Percentiles rank a stretch among this genome's conserved stretches.
These are phyloP conservation scores for Patiria pectinifera DNA, from an alignment of 53 echinoderm and acorn worm genomes.

Conservation along the genomic window DNA sequence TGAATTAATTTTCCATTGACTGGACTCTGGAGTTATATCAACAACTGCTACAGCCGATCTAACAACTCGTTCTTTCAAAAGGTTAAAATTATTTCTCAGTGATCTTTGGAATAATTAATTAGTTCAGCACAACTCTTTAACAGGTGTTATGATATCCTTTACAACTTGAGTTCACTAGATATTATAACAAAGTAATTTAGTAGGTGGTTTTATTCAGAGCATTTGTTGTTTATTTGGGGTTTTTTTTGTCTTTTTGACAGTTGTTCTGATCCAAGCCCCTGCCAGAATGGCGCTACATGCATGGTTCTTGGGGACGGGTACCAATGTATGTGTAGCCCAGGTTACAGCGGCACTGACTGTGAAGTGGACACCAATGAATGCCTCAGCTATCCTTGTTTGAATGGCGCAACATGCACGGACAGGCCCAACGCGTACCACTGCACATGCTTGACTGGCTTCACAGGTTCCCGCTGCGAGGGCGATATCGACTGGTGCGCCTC, in stretches of 20 bases:
- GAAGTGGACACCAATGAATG: conserved; percentile 49
- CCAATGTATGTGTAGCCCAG: conserved; percentile 24
- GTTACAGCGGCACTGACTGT: conserved; percentile 23
- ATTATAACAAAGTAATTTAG: not conserved
- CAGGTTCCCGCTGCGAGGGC: conserved; percentile 10
- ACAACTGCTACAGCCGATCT: no score
- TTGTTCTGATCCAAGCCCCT: conserved; percentile 40
- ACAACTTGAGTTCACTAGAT: not conserved
- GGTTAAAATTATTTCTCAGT: no score
- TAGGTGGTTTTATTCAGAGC: not conserved
- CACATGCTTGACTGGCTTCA: conserved; percentile 10
- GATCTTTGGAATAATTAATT: no score
- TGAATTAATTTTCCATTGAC: no score
- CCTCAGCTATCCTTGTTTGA: conserved; percentile 20
- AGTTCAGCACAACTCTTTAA: no score
- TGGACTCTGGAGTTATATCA: no score
- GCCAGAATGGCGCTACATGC: conserved; percentile 18
- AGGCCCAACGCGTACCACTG: conserved; percentile 1
- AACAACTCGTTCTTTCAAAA: no score
- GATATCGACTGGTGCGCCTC: conserved; percentile 30
- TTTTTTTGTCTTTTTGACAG: not conserved
- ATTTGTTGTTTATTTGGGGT: not conserved
- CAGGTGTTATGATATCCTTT: no score
- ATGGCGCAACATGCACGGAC: conserved; percentile 22
- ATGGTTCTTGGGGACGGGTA: not conserved